Percentiles rank a stretch among this genome's conserved stretches.
These are phyloP conservation scores for Diabrotica virgifera DNA, from an alignment of 1,140 invertebrate species.

Conservation along the genomic window DNA sequence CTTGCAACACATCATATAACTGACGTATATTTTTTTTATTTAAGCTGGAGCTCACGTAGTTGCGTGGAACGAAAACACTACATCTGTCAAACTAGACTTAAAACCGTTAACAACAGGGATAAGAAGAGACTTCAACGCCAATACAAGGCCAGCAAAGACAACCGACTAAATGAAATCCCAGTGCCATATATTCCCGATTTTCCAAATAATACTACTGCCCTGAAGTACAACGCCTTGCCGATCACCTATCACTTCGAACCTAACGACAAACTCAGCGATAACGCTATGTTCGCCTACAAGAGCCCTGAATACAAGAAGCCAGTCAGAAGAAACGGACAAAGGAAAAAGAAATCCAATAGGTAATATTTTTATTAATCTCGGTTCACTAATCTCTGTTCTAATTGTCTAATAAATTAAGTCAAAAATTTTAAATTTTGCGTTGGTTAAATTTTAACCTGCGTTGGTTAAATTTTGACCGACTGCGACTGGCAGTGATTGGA, in stretches of 20 bases:
- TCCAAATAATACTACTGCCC: conserved; percentile 6
- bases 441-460: too few relatives aligned
- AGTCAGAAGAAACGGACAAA: conserved; percentile 6
- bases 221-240: conserved; percentile 11
- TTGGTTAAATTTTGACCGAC: too few relatives aligned
- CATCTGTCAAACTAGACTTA: conserved; percentile 31
- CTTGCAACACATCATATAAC: too few relatives aligned
- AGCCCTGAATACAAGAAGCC: background rate
- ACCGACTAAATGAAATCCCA: conserved; percentile 29
- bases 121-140: conserved; percentile 28
- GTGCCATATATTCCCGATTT: conserved; percentile 22
- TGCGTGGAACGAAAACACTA: conserved; percentile 30
- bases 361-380: conserved; percentile 1
- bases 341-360: conserved; percentile 17
- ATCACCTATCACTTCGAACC: conserved; percentile 16
- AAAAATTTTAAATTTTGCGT: too few relatives aligned
- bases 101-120: conserved; percentile 20
- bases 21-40: conserved; percentile 1
- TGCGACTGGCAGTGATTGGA: too few relatives aligned
- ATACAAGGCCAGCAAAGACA: conserved; percentile 25
- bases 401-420: too few relatives aligned
- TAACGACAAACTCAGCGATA: conserved; percentile 12
- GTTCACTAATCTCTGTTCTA: too few relatives aligned
- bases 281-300: conserved; percentile 18
- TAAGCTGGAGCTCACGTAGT: conserved; percentile 31